Percentiles rank a stretch among this genome's conserved stretches.
Conservation (phyloP, 2,797 vertebrate species). For the Melanotaenia maccullochi region DNA sequence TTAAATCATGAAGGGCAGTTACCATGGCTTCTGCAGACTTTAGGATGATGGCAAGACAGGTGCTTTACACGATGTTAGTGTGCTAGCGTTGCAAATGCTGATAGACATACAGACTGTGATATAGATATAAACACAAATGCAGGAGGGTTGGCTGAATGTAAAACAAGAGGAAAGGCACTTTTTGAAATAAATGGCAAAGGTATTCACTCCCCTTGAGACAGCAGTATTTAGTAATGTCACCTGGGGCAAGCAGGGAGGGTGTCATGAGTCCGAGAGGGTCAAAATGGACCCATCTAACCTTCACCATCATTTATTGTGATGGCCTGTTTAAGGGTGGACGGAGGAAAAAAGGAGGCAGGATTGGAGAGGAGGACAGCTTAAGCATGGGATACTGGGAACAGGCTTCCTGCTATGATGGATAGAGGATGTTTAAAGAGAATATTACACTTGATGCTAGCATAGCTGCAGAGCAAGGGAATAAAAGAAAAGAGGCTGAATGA, state of each 20-base stretch:
- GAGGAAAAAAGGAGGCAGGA: constrained; percentile 45
- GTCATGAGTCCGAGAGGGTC: constrained; percentile 60
- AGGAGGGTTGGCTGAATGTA: background rate
- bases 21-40: no score
- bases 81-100: constrained; percentile 5
- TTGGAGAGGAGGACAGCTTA: constrained; percentile 47
- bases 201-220: constrained; percentile 73
- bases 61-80: background rate
- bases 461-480: constrained; percentile 54
- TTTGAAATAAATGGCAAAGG: constrained; percentile 72
- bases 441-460: constrained; percentile 56
- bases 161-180: constrained; percentile 53
- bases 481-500: constrained; percentile 66
- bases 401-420: constrained; percentile 78
- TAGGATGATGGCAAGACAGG: constrained; percentile 18
- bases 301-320: constrained; percentile 83
- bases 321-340: constrained; percentile 68
- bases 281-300: constrained; percentile 82
- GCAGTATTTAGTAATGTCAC: constrained; percentile 86
- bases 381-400: constrained; percentile 42
- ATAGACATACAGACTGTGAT: background rate
- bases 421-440: constrained; percentile 75
- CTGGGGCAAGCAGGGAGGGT: constrained; percentile 59
- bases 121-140: background rate
- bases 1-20: no score